Evolutionary conservation across 2,797 vertebrate species (phyloP).

Genomic region (Paramormyrops hopkinsi): DNA sequence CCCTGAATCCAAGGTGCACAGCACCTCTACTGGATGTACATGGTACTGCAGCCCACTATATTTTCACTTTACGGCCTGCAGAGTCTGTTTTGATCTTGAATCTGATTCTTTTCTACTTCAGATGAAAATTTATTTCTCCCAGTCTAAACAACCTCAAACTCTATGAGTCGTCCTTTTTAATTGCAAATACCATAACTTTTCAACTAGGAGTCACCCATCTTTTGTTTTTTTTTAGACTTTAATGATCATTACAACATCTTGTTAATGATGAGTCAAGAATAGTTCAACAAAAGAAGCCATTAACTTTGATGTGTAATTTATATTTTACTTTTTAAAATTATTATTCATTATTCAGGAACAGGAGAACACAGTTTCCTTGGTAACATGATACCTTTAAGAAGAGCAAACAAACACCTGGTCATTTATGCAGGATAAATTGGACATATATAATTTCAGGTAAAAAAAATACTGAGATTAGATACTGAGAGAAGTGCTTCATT

Average conservation of each 20-base stretch:
- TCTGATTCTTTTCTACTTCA: neutral
- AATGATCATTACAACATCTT: neutral
- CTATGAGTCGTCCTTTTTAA: neutral
- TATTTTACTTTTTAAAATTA: neutral
- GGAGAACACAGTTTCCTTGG: neutral
- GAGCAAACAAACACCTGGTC: neutral
- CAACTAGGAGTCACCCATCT: neutral
- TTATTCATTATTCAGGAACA: neutral
- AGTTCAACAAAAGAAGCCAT: neutral
- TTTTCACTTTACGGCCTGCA: neutral
- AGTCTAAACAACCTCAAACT: neutral
- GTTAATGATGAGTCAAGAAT: neutral
- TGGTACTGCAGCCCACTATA: neutral
- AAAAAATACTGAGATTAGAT: neutral
- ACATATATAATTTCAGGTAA: neutral
- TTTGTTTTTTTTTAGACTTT: constrained; percentile 2
- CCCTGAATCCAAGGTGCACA: neutral
- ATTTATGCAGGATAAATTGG: neutral
- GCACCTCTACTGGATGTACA: neutral
- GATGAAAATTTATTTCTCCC: neutral
- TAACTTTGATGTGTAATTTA: neutral
- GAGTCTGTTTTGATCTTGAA: neutral
- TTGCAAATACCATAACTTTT: neutral
- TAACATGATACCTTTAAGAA: neutral
- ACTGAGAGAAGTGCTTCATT: neutral